These are phyloP conservation scores for Podiceps cristatus DNA, from an alignment of 2,113 vertebrate species.

Conservation along the genomic window DNA sequence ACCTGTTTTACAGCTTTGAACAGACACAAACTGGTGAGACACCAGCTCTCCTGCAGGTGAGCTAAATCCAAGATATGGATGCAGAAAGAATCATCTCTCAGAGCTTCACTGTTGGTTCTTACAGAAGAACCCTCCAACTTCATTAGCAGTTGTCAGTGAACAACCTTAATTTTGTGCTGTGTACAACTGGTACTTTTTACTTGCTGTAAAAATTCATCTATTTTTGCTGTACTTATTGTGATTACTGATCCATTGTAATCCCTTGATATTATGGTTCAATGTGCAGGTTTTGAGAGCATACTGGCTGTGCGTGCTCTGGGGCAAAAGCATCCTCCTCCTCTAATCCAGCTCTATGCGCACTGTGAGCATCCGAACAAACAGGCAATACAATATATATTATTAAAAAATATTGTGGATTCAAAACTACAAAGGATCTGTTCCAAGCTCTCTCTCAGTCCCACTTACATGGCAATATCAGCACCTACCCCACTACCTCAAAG, in stretches of 20 bases:
- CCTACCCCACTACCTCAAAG: neutral
- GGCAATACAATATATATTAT: neutral
- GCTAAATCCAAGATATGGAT: neutral
- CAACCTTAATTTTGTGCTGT: neutral
- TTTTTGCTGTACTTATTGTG: neutral
- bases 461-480: neutral
- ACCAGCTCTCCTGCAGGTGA: neutral
- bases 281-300: neutral
- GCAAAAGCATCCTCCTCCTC: neutral
- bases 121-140: neutral
- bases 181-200: neutral
- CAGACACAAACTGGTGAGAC: neutral
- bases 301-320: neutral
- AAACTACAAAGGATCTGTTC: neutral
- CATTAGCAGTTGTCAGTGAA: neutral
- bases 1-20: neutral
- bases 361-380: neutral
- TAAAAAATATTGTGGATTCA: neutral
- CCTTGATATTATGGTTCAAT: neutral
- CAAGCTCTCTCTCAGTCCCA: neutral
- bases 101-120: neutral
- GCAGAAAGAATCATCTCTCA: neutral
- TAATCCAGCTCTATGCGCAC: neutral
- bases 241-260: neutral
- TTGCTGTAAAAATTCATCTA: neutral